Conservation (phyloP, 1,140 invertebrate genomes). For the Hestina assimilis region DNA sequence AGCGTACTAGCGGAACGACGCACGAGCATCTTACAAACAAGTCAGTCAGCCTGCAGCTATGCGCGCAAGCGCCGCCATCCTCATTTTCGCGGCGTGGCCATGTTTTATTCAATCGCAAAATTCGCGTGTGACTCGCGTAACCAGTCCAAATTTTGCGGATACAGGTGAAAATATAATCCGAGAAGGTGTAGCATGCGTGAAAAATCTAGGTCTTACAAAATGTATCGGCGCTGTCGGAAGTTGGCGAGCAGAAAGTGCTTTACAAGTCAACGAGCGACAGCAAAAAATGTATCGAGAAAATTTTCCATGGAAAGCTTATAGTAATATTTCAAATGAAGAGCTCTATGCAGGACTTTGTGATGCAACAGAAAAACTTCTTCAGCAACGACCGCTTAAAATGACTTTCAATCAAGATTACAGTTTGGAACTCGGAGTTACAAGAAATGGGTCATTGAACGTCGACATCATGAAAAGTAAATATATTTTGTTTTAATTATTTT, state of each 20-base stretch:
- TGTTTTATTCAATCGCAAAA: conserved; percentile 39
- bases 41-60: conserved; percentile 62
- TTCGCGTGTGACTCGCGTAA: conserved; percentile 30
- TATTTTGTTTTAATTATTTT: not conserved
- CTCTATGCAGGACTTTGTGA: conserved; percentile 55
- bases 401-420: conserved; percentile 49
- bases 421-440: conserved; percentile 46
- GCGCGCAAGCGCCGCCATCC: conserved; percentile 58
- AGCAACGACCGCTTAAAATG: conserved; percentile 45
- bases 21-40: conserved; percentile 3
- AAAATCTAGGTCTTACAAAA: conserved; percentile 51
- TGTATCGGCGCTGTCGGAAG: conserved; percentile 67
- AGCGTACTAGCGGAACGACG: conserved; percentile 1
- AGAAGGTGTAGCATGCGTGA: conserved; percentile 47
- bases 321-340: conserved; percentile 48
- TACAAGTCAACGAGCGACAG: conserved; percentile 24
- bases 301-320: conserved; percentile 66
- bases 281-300: conserved; percentile 32
- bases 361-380: conserved; percentile 52
- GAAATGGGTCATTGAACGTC: conserved; percentile 56
- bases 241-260: conserved; percentile 60
- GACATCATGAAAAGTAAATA: conserved; percentile 67
- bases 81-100: conserved; percentile 49
- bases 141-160: conserved; percentile 22
- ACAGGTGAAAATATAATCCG: conserved; percentile 29